Conservation (phyloP, 1,140 invertebrate genomes). For the Cyclina sinensis region DNA sequence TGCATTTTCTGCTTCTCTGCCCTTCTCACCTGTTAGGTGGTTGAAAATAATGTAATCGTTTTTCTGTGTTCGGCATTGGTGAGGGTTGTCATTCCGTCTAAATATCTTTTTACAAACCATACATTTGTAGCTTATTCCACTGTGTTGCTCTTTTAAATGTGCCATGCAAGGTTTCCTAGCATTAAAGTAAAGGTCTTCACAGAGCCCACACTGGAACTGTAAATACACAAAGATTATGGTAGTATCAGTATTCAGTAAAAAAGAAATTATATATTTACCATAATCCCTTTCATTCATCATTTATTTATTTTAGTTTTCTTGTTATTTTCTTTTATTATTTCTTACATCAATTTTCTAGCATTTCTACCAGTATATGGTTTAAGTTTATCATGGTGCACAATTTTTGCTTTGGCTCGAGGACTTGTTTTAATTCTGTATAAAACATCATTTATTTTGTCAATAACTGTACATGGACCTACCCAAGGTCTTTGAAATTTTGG, state of each 20-base stretch:
- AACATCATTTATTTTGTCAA: conserved; percentile 59
- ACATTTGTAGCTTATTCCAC: conserved; percentile 37
- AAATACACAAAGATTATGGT: too few species aligned
- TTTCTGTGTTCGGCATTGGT: neutral
- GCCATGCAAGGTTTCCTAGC: conserved; percentile 5
- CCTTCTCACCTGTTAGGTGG: neutral
- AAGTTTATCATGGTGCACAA: conserved; percentile 62
- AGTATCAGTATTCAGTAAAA: neutral
- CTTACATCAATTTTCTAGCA: neutral
- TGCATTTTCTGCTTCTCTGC: conserved; percentile 19
- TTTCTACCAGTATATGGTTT: conserved; percentile 48
- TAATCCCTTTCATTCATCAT: too few species aligned
- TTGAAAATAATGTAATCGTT: conserved; percentile 1
- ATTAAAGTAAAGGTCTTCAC: neutral
- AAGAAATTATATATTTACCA: too few species aligned
- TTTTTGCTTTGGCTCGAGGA: conserved; percentile 12
- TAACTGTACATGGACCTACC: conserved; percentile 53
- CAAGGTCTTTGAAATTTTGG: too few species aligned
- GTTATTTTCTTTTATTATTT: neutral
- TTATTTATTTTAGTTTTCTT: too few species aligned
- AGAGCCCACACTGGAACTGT: conserved; percentile 24
- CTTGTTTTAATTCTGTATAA: conserved; percentile 45
- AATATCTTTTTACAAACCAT: conserved; percentile 13
- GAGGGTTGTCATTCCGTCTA: conserved; percentile 38
- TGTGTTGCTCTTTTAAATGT: conserved; percentile 39